Evolutionary conservation across 2,113 vertebrate species (phyloP).

Genomic region (Trochalopteron elliotii): DNA sequence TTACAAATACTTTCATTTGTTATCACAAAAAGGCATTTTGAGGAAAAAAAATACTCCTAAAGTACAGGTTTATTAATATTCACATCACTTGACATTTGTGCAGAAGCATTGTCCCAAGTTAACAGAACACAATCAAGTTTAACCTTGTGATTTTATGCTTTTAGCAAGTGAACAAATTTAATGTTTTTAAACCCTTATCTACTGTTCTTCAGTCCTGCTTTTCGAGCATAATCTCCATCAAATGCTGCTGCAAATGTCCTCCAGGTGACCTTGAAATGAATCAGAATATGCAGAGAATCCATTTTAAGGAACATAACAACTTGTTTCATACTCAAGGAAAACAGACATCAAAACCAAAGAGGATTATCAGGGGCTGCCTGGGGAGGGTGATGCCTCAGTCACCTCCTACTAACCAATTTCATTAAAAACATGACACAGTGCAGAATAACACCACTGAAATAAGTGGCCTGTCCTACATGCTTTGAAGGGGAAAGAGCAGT

Average conservation of each 20-base stretch:
- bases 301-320: background rate
- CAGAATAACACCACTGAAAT: background rate
- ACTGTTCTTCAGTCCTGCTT: conserved; percentile 36
- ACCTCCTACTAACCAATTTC: background rate
- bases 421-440: background rate
- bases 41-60: background rate
- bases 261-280: conserved; percentile 45
- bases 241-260: conserved; percentile 31
- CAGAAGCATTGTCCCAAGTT: background rate
- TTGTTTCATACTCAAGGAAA: background rate
- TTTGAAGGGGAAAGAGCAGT: background rate
- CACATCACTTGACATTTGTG: conserved; percentile 25
- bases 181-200: conserved; percentile 44
- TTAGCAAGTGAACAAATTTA: background rate
- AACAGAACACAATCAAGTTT: background rate
- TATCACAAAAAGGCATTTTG: background rate
- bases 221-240: conserved; percentile 41
- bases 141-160: conserved; percentile 4
- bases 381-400: background rate
- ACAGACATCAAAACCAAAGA: background rate
- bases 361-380: background rate
- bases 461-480: background rate
- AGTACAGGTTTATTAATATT: conserved; percentile 43
- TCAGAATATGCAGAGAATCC: background rate
- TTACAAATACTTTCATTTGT: background rate